Percentiles rank a stretch among this genome's conserved stretches.
Evolutionary conservation across 2,888 invertebrate species (phyloP).

Genomic region (Nasonia oneida): DNA sequence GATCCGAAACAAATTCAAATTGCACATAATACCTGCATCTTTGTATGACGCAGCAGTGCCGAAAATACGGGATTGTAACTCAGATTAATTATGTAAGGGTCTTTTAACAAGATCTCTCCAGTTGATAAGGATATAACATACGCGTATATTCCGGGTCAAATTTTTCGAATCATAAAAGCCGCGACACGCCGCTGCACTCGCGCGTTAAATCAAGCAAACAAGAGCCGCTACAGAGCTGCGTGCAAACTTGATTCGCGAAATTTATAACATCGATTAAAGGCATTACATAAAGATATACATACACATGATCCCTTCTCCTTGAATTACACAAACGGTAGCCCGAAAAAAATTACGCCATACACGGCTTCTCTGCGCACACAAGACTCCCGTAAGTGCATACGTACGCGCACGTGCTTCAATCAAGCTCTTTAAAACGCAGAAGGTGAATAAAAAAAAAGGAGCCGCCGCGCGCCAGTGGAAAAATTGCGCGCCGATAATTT

Average conservation of each 20-base stretch:
- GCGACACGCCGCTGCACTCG: not conserved
- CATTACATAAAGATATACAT: not conserved
- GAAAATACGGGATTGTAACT: not conserved
- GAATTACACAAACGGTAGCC: not conserved
- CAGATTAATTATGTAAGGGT: not conserved
- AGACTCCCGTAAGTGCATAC: not conserved
- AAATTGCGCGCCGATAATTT: conserved; percentile 29
- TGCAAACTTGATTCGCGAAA: not conserved
- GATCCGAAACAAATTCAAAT: too few relatives aligned
- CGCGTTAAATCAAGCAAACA: not conserved
- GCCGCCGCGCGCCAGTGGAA: not conserved
- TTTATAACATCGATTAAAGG: not conserved
- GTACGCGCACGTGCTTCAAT: not conserved
- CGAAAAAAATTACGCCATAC: not conserved
- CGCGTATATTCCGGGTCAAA: not conserved
- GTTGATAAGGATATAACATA: not conserved
- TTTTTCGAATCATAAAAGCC: not conserved
- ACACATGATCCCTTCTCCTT: not conserved
- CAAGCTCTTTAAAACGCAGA: not conserved
- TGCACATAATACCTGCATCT: too few relatives aligned
- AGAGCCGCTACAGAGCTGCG: not conserved
- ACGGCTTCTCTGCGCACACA: not conserved
- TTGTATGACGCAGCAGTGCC: too few relatives aligned
- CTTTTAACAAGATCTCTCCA: not conserved
- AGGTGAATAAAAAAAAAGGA: not conserved